phyloP scores from a whole-genome alignment of 2,888 invertebrate species.

The Drosophila yooni region DNA sequence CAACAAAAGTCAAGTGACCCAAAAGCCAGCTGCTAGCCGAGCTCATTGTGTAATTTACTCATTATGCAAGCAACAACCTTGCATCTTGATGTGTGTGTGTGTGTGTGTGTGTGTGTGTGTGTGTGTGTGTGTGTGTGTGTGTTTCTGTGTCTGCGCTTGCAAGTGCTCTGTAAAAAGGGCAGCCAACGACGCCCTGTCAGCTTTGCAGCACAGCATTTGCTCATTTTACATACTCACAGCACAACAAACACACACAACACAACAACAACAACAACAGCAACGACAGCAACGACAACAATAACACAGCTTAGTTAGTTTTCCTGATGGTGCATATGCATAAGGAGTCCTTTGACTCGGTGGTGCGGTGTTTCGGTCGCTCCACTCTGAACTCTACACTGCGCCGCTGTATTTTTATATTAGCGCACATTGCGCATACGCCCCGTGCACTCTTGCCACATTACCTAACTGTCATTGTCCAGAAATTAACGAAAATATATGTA shows the following conservation, averaged over 20 bases:
- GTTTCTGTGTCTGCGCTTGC: conserved; percentile 44
- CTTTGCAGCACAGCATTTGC: conserved; percentile 44
- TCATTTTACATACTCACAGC: conserved; percentile 62
- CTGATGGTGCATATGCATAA: conserved; percentile 63
- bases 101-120: conserved; percentile 20
- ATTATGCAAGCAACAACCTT: conserved; percentile 70
- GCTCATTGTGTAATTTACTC: conserved; percentile 81
- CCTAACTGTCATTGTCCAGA: conserved; percentile 82
- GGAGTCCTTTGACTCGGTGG: conserved; percentile 56
- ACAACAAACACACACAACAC: conserved; percentile 25
- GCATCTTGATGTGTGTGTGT: conserved; percentile 15
- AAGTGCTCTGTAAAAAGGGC: conserved; percentile 43
- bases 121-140: conserved; percentile 17
- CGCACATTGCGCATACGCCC: conserved; percentile 59
- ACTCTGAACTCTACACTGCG: conserved; percentile 59
- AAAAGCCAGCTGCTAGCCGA: conserved; percentile 48
- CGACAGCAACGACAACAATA: conserved; percentile 9
- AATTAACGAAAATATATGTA: conserved; percentile 79
- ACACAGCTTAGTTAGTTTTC: conserved; percentile 26
- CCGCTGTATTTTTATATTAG: conserved; percentile 76
- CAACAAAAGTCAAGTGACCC: conserved; percentile 69
- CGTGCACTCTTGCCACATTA: conserved; percentile 61
- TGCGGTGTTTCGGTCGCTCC: conserved; percentile 28
- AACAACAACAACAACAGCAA: conserved; percentile 10
- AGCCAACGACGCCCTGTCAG: conserved; percentile 32